Evolutionary conservation across 1,140 invertebrate species (phyloP), one percentile per base, ranked within the genome.

Genomic region (Lepidotrigona ventralis): DNA sequence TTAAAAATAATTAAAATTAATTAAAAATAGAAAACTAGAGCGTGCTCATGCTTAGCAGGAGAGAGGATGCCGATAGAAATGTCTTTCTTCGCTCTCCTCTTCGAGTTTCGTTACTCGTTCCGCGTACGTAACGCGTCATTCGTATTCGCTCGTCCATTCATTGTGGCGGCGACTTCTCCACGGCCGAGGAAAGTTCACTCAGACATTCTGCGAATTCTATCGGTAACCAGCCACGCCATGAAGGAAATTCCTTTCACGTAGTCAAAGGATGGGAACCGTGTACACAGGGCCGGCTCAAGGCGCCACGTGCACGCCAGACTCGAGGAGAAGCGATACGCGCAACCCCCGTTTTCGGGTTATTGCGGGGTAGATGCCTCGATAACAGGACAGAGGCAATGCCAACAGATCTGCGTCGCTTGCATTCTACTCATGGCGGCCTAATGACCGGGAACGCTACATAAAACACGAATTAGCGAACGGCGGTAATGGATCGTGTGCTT

Each of bases 171-270:
- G 58, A 60, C 58, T 60, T 60, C 58, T 12, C 58, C 23, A n/a
- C 58, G 58, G 23, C 64, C 12, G 23, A 29, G 58, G 64, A 68
- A 54, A 54, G 17, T 26, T 21, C 19, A 39, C 17, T 26, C 63
- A 33, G 53, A 23, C 80, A 69, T 82, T 69, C 63, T 56, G 39
- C 33, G 72, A 51, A 58, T 76, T 81, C 63, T 56, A 68, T 69
- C 72, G 80, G 54, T 81, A 76, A 81, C 80, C 78, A 72, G 53
- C 78, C 26, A 58, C 58, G 80, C 73, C 64, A 51, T 12, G 58
- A 29, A 53, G 54, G 80, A 76, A 81, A 81, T 81, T 81, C 80
- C 80, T 76, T 69, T 66, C 80, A 54, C 80, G 63, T 82, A 82
- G 80, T 82, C 80, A 82, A 82, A 82, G 73, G 73, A 69, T n/a